Evolutionary conservation across 35 echinoderm and acorn worm species (phyloP).

Genomic region (Apostichopus parvimensis): DNA sequence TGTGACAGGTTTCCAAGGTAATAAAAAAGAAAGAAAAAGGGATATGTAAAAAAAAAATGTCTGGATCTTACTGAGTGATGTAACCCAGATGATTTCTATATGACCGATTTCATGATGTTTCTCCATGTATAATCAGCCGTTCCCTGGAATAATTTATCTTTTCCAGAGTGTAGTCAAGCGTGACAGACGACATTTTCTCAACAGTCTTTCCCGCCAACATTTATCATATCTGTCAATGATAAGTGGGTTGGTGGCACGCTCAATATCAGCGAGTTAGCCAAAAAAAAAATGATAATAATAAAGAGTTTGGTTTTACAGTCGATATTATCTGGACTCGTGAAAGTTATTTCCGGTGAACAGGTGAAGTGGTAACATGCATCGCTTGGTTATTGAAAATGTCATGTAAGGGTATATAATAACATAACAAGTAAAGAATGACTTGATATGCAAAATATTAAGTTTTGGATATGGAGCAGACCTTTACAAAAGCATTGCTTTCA

Average conservation of each 20-base stretch:
- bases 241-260: background rate
- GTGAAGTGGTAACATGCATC: too few relatives aligned
- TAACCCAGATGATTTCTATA: background rate
- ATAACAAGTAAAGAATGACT: too few relatives aligned
- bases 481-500: too few relatives aligned
- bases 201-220: background rate
- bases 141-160: background rate
- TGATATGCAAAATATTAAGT: too few relatives aligned
- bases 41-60: background rate
- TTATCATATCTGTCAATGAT: background rate
- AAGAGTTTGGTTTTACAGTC: too few relatives aligned
- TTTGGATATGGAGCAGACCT: too few relatives aligned
- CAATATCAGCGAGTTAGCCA: background rate
- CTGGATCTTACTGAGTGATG: background rate
- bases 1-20: too few relatives aligned
- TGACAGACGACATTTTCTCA: background rate
- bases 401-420: too few relatives aligned
- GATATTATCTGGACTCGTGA: too few relatives aligned
- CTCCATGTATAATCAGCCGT: background rate
- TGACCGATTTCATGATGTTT: background rate
- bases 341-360: too few relatives aligned
- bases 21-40: too few relatives aligned
- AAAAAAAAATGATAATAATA: background rate
- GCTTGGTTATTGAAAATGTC: too few relatives aligned
- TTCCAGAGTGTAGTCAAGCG: background rate